phyloP scores from a whole-genome alignment of 2,888 invertebrate genomes.

The Aphodius sticticus region DNA sequence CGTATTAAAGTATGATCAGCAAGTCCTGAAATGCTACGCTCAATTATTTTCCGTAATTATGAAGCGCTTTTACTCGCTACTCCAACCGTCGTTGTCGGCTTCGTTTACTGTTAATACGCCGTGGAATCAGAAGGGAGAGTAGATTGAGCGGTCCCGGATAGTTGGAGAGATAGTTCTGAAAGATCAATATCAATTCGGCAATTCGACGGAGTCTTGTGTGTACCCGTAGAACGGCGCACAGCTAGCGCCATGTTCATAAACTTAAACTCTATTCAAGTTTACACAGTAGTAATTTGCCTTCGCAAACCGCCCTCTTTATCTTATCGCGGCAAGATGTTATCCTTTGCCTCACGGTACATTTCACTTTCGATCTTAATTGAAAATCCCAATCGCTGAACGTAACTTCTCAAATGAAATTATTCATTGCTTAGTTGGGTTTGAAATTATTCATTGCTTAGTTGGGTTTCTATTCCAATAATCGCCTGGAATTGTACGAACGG shows the following conservation, averaged over 20 bases:
- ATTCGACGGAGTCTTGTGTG: background rate
- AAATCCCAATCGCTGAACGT: background rate
- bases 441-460: background rate
- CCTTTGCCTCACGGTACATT: conserved; percentile 4
- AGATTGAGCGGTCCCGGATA: background rate
- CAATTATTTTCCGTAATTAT: background rate
- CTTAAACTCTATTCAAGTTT: conserved; percentile 4
- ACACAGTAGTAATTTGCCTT: conserved; percentile 4
- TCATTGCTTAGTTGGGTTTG: background rate
- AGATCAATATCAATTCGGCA: conserved; percentile 4
- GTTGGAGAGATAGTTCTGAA: background rate
- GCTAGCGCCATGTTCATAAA: background rate
- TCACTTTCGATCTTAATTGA: conserved; percentile 4
- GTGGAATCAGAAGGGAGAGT: background rate
- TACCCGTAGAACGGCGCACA: background rate
- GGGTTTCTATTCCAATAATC: background rate
- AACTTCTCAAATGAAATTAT: background rate
- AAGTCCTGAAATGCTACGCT: background rate
- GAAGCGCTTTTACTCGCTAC: background rate
- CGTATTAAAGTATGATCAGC: background rate
- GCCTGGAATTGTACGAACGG: background rate
- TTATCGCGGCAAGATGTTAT: background rate
- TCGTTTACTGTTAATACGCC: background rate
- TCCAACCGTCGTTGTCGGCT: background rate
- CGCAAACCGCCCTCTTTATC: background rate